phyloP scores from a whole-genome alignment of 2,888 invertebrate species.

The Neoscelio sp. region DNA sequence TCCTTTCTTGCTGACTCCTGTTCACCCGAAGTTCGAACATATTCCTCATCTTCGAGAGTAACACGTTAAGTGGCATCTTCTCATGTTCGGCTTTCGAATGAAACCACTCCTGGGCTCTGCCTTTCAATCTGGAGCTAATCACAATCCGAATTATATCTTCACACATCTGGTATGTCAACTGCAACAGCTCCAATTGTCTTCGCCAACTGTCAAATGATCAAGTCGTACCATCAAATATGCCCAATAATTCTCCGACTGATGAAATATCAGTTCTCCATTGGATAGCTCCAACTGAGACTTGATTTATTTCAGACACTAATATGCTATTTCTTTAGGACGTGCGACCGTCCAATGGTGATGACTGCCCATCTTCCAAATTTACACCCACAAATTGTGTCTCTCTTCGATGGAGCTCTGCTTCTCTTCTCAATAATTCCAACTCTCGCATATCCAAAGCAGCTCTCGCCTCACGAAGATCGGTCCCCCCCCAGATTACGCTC shows the following conservation, averaged over 20 bases:
- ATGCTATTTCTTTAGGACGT: too few relatives aligned
- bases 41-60: conserved; percentile 25
- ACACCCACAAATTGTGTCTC: too few relatives aligned
- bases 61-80: conserved; percentile 23
- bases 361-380: too few relatives aligned
- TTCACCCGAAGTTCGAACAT: conserved; percentile 41
- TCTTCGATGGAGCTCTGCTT: too few relatives aligned
- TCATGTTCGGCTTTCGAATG: conserved; percentile 56
- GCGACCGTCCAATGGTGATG: too few relatives aligned
- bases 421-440: too few relatives aligned
- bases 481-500: too few relatives aligned
- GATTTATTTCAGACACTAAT: too few relatives aligned
- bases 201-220: conserved; percentile 37
- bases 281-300: too few relatives aligned
- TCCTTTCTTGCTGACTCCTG: conserved; percentile 13
- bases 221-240: background rate
- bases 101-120: conserved; percentile 58
- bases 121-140: conserved; percentile 49
- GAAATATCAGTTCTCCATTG: too few relatives aligned
- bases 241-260: background rate
- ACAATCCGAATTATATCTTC: conserved; percentile 36
- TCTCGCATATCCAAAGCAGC: too few relatives aligned
- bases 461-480: too few relatives aligned
- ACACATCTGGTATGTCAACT: conserved; percentile 23
- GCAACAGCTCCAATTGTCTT: conserved; percentile 37